Evolutionary conservation across 2,797 vertebrate genomes (phyloP).

Genomic region (Stomatorhinus walkeri): DNA sequence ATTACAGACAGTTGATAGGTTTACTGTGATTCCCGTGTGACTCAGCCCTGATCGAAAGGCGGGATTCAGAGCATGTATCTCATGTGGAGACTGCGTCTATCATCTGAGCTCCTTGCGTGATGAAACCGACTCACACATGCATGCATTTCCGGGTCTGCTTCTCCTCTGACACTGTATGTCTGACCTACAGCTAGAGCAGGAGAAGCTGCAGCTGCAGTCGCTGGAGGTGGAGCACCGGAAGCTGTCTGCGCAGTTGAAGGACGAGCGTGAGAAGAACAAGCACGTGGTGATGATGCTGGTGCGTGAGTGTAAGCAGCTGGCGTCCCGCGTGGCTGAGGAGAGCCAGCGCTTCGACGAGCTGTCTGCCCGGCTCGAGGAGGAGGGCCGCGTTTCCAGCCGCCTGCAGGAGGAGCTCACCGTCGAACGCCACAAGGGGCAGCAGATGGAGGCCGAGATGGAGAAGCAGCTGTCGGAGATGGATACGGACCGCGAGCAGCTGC

Average conservation of each 20-base stretch:
- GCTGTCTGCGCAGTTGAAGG: conserved; percentile 79
- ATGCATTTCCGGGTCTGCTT: neutral
- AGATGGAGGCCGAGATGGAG: conserved; percentile 96
- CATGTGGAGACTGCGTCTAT: neutral
- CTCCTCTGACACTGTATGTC: neutral
- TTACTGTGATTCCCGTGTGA: neutral
- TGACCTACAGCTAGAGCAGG: conserved; percentile 81
- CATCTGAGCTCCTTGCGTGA: neutral
- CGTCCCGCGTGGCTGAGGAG: conserved; percentile 83
- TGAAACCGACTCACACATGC: neutral
- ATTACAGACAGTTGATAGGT: neutral
- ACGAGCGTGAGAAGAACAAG: conserved; percentile 92
- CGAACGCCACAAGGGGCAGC: conserved; percentile 73
- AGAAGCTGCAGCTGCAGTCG: conserved; percentile 85
- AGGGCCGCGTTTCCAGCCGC: conserved; percentile 63
- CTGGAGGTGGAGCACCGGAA: conserved; percentile 90
- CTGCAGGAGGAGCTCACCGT: conserved; percentile 73
- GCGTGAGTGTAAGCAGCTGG: conserved; percentile 91
- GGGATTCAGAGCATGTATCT: neutral
- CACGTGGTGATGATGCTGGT: conserved; percentile 93
- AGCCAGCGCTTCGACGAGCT: conserved; percentile 83
- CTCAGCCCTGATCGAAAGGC: neutral
- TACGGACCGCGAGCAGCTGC: conserved; percentile 85
- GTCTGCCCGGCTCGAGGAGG: conserved; percentile 77
- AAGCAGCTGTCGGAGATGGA: conserved; percentile 94